Evolutionary conservation across 2,113 vertebrate species (phyloP), one percentile per base, ranked within the genome.

Genomic region (Phrynocephalus versicolor): DNA sequence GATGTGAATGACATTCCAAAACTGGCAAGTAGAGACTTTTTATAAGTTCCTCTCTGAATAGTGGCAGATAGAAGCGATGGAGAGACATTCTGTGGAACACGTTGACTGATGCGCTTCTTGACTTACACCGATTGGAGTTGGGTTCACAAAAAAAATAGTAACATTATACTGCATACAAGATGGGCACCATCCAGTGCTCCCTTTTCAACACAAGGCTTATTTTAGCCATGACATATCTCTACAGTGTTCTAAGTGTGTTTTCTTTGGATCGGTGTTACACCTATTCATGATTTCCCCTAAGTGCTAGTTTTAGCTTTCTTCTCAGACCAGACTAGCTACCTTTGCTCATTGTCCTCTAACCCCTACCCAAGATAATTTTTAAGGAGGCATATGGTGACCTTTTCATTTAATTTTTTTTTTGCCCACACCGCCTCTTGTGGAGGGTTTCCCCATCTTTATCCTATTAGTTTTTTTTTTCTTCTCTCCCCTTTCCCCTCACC

Each of bases 1-100:
- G 96, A 97, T 96, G 96, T 97, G 93, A 96, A 96, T 95, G 95
- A 97, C 88, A 94, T 97, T 92, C 91, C 92, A 85, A 96, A 95
- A 95, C 76, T 97, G 96, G 97, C 96, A 94, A 95, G 96, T 92
- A 83, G 27, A 30, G 90, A 90, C 87, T 84, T 62, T 82, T 89
- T 86, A n/a, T 25, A 84, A 77, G 75, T 65, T 70, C 30, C 76
- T 91, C 65, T 87, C 41, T 79, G 81, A 71, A 82, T 12, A 88
- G 15, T 41, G 37, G 33, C n/a, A 39, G 27, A 8, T 76, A 60
- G 27, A 55, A 88, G 64, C n/a, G n/a, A 81, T 35, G 30, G 7
- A 13, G 8, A 55, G 86, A 70, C 0, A 30, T 27, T 79, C 16
- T 65, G 39, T 87, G 84, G 71, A 71, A 62, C 30, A 78, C 58